phyloP scores from a whole-genome alignment of 1,140 invertebrate species.

The Lasioglossum baleicum region DNA sequence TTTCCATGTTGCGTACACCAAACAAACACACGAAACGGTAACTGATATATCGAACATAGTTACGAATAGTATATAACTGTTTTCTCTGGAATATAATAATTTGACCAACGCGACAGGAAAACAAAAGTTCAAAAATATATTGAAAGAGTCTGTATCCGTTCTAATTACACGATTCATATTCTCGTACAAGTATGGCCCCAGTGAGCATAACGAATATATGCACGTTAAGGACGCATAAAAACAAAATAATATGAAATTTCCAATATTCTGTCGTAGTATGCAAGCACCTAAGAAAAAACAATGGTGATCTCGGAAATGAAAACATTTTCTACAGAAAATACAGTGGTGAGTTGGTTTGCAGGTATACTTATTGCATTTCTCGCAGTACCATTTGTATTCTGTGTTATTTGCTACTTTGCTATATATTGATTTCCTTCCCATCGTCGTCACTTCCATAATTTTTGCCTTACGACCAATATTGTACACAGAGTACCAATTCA shows the following conservation, averaged over 20 bases:
- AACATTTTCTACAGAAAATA: slow-evolving; percentile 65
- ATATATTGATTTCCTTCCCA: slow-evolving; percentile 20
- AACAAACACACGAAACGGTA: slow-evolving; percentile 60
- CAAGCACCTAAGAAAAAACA: slow-evolving; percentile 70
- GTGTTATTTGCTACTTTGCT: not conserved
- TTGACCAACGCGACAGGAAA: slow-evolving; percentile 66
- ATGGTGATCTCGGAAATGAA: slow-evolving; percentile 69
- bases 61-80: slow-evolving; percentile 60
- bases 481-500: slow-evolving; percentile 70
- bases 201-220: slow-evolving; percentile 60
- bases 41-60: slow-evolving; percentile 64
- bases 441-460: slow-evolving; percentile 51
- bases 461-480: slow-evolving; percentile 58
- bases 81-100: slow-evolving; percentile 55
- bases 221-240: slow-evolving; percentile 67
- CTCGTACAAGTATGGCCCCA: slow-evolving; percentile 66
- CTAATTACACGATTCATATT: slow-evolving; percentile 59
- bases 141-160: slow-evolving; percentile 50
- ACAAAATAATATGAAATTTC: slow-evolving; percentile 70
- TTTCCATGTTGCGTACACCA: slow-evolving; percentile 66
- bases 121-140: slow-evolving; percentile 67
- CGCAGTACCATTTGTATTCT: slow-evolving; percentile 68
- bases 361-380: slow-evolving; percentile 64
- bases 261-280: slow-evolving; percentile 67
- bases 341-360: slow-evolving; percentile 67